Conservation (phyloP, 2,113 vertebrate genomes). For the Pteruthius melanotis region DNA sequence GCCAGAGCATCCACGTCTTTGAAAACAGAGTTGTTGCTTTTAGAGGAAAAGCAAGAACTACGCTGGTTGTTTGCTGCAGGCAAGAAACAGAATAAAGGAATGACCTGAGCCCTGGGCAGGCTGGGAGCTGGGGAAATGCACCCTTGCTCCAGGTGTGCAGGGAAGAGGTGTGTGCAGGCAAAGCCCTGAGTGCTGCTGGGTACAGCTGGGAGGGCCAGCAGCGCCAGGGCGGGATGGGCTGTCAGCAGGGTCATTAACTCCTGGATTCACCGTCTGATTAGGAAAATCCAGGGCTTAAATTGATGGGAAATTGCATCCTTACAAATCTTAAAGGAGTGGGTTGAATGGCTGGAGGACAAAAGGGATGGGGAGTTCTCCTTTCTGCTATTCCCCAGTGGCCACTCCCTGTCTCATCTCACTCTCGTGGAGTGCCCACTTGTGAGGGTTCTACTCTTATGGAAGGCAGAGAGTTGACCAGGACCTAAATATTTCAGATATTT, state of each 20-base stretch:
- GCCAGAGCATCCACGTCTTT: accelerated
- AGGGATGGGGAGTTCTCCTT: background rate
- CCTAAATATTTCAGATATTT: background rate
- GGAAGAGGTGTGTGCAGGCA: background rate
- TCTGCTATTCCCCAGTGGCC: background rate
- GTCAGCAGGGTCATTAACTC: background rate
- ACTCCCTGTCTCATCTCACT: background rate
- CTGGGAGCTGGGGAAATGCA: background rate
- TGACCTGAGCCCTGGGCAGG: accelerated
- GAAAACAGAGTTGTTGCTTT: background rate
- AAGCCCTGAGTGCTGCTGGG: accelerated
- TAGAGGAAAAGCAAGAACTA: background rate
- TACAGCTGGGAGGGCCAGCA: background rate
- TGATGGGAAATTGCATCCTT: background rate
- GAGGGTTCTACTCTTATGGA: background rate
- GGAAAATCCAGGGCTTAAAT: background rate
- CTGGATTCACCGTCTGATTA: accelerated
- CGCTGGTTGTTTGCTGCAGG: background rate
- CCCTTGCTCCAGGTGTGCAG: background rate
- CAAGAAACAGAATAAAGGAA: background rate
- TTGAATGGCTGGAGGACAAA: background rate
- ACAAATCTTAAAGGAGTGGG: background rate
- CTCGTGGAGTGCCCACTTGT: background rate
- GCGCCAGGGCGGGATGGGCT: background rate
- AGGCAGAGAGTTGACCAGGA: background rate